Conservation (phyloP, 2,888 invertebrate species). For the Eristalinus sepulchralis region DNA sequence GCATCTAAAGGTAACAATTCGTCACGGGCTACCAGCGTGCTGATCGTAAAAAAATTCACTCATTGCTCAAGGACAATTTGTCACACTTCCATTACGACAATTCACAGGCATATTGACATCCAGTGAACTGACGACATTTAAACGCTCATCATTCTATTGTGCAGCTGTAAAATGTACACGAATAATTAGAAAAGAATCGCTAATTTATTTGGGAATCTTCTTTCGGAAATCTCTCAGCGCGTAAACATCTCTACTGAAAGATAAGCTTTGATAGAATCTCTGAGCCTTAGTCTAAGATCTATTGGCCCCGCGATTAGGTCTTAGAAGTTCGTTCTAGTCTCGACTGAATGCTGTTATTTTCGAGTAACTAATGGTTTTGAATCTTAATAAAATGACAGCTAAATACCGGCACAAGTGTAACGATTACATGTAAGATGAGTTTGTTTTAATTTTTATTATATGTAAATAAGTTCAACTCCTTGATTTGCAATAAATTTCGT, state of each 20-base stretch:
- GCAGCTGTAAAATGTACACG: conserved; percentile 46
- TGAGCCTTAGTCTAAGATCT: conserved; percentile 38
- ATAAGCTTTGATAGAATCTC: conserved; percentile 10
- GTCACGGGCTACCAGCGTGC: conserved; percentile 10
- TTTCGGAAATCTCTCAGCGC: conserved; percentile 38
- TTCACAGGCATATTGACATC: conserved; percentile 21
- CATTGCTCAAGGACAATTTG: conserved; percentile 14
- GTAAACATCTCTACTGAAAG: not conserved
- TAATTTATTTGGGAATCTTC: conserved; percentile 67
- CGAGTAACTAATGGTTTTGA: conserved; percentile 5
- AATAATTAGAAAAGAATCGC: conserved; percentile 56
- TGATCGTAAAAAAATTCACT: conserved; percentile 18
- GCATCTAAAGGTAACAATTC: not conserved
- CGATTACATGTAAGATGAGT: conserved; percentile 36
- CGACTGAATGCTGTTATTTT: not conserved
- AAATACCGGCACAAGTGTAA: conserved; percentile 32
- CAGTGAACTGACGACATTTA: conserved; percentile 14
- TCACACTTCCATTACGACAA: conserved; percentile 7
- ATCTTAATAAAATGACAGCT: conserved; percentile 29
- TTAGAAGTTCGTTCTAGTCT: not conserved
- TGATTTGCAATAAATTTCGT: not conserved
- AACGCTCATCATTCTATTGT: conserved; percentile 18
- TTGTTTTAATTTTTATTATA: not conserved
- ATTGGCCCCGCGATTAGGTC: conserved; percentile 33
- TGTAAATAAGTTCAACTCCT: not conserved